Conservation (phyloP, 35 echinoderm and acorn worm species). For the Apostichopus californicus region DNA sequence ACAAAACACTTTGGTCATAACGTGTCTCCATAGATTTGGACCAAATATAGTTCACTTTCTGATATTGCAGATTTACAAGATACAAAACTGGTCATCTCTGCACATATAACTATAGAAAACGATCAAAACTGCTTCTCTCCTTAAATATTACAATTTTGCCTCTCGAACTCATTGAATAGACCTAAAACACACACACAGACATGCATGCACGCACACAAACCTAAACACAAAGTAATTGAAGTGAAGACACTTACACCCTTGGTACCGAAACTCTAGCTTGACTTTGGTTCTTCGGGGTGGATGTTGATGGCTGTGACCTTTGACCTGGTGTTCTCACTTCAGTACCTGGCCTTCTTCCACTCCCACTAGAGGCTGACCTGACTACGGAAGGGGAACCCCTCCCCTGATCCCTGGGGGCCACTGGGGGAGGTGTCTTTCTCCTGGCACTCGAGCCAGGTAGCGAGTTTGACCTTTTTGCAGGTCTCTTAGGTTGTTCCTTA, state of each 20-base stretch:
- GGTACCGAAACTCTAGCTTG: slow-evolving; percentile 24
- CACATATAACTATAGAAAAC: too few species aligned
- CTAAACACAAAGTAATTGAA: too few species aligned
- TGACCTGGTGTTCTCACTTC: slow-evolving; percentile 1
- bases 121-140: too few species aligned
- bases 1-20: too few species aligned
- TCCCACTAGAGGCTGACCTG: background rate
- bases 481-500: background rate
- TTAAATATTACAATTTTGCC: too few species aligned
- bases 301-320: slow-evolving; percentile 31
- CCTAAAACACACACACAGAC: background rate
- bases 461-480: slow-evolving; percentile 1
- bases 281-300: background rate
- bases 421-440: slow-evolving; percentile 71
- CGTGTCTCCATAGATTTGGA: background rate
- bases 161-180: too few species aligned
- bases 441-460: slow-evolving; percentile 11
- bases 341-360: background rate
- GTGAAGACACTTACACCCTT: slow-evolving; percentile 66
- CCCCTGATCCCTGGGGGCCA: slow-evolving; percentile 60
- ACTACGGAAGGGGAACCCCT: background rate
- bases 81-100: too few species aligned
- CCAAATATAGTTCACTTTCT: background rate
- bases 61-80: too few species aligned
- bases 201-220: too few species aligned